phyloP scores from a whole-genome alignment of 2,888 invertebrate genomes.

The Zeuzera pyrina region DNA sequence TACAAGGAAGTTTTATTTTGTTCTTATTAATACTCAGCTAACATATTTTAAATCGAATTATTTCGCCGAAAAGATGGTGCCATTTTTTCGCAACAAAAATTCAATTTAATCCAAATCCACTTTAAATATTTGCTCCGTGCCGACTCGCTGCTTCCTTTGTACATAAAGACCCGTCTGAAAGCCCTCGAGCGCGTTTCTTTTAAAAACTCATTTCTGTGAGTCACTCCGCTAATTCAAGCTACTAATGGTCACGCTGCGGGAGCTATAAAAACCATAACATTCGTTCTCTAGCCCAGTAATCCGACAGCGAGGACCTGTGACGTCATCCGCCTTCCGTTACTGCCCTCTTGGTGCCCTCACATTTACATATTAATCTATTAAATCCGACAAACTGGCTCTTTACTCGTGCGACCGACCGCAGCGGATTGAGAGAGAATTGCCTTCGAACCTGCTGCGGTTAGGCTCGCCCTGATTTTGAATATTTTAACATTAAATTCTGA shows the following conservation, averaged over 20 bases:
- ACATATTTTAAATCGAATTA: no score
- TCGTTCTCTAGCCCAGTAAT: neutral
- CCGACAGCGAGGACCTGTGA: neutral
- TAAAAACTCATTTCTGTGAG: slow-evolving; percentile 8
- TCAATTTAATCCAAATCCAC: neutral
- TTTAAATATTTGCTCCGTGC: neutral
- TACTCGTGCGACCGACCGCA: slow-evolving; percentile 3
- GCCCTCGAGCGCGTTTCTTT: slow-evolving; percentile 11
- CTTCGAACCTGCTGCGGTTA: neutral
- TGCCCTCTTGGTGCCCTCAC: slow-evolving; percentile 7
- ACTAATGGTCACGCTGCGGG: slow-evolving; percentile 5
- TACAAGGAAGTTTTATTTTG: no score
- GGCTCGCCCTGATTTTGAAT: neutral
- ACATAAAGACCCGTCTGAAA: slow-evolving; percentile 1
- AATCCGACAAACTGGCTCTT: slow-evolving; percentile 9
- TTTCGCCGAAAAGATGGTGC: no score
- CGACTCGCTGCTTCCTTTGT: neutral
- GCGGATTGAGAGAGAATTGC: slow-evolving; percentile 2
- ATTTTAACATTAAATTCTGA: no score
- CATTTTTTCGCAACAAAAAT: neutral
- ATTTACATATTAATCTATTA: slow-evolving; percentile 16
- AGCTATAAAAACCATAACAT: neutral
- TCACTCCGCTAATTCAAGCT: slow-evolving; percentile 5
- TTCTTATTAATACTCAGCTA: no score
- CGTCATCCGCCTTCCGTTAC: slow-evolving; percentile 3